Evolutionary conservation across 2,797 vertebrate species (phyloP).

Genomic region (Antennarius maculatus): DNA sequence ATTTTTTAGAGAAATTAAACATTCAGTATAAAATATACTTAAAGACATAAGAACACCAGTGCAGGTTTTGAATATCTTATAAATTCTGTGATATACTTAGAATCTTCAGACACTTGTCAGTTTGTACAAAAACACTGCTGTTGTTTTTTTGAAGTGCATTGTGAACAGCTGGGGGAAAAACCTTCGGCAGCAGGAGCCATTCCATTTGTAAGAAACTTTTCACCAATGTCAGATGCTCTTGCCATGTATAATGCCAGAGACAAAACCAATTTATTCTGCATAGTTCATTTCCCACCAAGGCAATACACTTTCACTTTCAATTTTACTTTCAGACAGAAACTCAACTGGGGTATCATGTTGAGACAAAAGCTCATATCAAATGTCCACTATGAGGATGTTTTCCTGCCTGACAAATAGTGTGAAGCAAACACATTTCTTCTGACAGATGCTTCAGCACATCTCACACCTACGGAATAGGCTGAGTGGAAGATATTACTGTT

Average conservation of each 20-base stretch:
- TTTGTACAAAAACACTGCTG: constrained; percentile 27
- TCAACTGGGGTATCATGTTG: constrained; percentile 18
- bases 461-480: constrained; percentile 11
- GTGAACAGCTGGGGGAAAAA: constrained; percentile 34
- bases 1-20: constrained; percentile 6
- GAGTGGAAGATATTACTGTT: constrained; percentile 2
- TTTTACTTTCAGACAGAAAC: constrained; percentile 24
- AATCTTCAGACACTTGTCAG: constrained; percentile 6
- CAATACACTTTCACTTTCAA: constrained; percentile 23
- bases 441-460: background rate
- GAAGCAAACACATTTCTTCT: constrained; percentile 20
- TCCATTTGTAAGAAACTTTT: constrained; percentile 38
- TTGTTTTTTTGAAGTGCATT: constrained; percentile 35
- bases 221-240: constrained; percentile 21
- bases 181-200: constrained; percentile 29
- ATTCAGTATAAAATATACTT: background rate
- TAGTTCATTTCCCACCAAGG: constrained; percentile 9
- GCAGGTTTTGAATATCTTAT: background rate
- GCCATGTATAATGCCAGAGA: constrained; percentile 27
- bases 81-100: background rate
- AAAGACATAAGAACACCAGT: constrained; percentile 18
- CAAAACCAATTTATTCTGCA: constrained; percentile 43
- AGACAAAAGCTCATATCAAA: constrained; percentile 20
- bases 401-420: constrained; percentile 11
- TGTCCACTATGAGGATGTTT: constrained; percentile 22